A percentile compares a stretch with the other conserved stretches of the same genome.
Conservation (phyloP, 1,140 invertebrate species). For the Caenorhabditis brenneri region DNA sequence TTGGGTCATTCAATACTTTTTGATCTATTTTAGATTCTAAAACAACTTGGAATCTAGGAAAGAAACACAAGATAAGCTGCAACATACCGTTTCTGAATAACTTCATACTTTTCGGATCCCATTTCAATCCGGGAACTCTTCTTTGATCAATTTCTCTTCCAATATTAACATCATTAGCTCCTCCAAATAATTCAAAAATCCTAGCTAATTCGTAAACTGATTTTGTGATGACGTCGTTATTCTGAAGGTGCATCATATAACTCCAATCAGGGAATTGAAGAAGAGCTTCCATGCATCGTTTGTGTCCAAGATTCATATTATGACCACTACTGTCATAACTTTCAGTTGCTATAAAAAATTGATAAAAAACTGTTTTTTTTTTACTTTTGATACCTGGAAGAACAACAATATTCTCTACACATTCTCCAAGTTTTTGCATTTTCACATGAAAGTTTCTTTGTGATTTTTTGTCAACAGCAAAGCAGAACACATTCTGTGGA, state of each 20-base stretch:
- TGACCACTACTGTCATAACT: neutral
- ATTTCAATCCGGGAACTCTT: neutral
- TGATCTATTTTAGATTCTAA: neutral
- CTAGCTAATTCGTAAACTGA: neutral
- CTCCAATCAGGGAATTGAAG: neutral
- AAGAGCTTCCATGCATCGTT: neutral
- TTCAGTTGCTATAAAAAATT: neutral
- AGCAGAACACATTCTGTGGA: neutral
- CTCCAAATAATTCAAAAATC: neutral
- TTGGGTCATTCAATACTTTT: neutral
- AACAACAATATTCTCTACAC: neutral
- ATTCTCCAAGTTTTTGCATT: neutral
- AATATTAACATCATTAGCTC: conserved; percentile 5
- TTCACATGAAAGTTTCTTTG: neutral
- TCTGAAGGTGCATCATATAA: neutral
- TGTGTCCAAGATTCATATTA: neutral
- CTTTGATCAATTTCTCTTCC: neutral
- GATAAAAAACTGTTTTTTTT: neutral
- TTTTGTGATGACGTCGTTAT: neutral
- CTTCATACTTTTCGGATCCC: neutral
- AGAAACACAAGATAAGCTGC: neutral
- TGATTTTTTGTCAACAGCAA: neutral
- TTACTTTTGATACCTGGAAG: neutral
- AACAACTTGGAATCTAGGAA: neutral
- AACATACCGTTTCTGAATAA: neutral